phyloP scores from a whole-genome alignment of 2,113 vertebrate species.

The Zosterops japonicus region DNA sequence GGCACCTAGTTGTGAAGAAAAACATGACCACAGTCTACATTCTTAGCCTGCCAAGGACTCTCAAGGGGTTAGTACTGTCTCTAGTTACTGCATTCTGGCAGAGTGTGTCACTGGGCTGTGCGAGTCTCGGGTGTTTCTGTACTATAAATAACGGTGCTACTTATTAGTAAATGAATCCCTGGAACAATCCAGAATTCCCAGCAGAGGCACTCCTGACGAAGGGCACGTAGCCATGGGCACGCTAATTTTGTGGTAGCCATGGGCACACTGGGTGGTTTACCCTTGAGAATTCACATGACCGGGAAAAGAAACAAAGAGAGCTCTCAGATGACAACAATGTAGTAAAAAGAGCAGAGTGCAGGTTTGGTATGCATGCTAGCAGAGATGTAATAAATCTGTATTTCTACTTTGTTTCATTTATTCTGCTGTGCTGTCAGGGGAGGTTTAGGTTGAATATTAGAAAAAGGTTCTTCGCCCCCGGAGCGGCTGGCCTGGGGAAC shows the following conservation, averaged over 20 bases:
- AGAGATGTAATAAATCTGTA: background rate
- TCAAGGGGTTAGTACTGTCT: background rate
- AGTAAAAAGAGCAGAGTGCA: background rate
- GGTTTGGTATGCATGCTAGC: background rate
- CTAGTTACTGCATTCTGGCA: background rate
- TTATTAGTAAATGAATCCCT: background rate
- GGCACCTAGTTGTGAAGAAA: background rate
- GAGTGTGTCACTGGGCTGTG: background rate
- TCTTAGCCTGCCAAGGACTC: background rate
- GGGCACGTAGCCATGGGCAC: background rate
- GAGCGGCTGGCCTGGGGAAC: fast-evolving
- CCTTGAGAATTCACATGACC: background rate
- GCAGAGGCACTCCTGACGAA: background rate
- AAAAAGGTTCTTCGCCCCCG: background rate
- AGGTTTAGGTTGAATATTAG: background rate
- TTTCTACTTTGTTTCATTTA: background rate
- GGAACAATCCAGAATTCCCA: background rate
- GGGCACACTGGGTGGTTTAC: background rate
- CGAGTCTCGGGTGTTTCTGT: background rate
- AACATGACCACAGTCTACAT: background rate
- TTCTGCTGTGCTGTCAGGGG: background rate
- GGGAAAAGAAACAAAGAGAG: background rate
- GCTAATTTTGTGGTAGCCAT: background rate
- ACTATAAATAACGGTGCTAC: background rate
- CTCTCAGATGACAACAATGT: background rate